Percentiles rank a stretch among this genome's conserved stretches.
Evolutionary conservation across 2,113 vertebrate genomes (phyloP).

Genomic region (Brachyistius frenatus): DNA sequence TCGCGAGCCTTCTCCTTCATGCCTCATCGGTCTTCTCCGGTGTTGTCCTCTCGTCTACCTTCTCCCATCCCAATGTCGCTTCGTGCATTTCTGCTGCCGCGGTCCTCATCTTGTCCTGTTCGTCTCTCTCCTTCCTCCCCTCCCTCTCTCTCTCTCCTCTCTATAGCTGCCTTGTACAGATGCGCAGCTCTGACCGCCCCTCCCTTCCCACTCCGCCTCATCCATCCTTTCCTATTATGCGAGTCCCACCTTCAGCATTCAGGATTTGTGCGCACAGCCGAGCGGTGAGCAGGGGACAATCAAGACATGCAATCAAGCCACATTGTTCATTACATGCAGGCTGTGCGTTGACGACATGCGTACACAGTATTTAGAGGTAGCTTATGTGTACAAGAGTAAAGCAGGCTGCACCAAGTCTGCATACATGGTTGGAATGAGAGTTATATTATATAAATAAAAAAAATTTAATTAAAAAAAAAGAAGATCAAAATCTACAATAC

Average conservation of each 20-base stretch:
- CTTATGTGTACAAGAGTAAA: too few relatives aligned
- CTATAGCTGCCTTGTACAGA: slow-evolving; percentile 65
- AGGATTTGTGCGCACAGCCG: slow-evolving; percentile 13
- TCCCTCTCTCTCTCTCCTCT: slow-evolving; percentile 3
- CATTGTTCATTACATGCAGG: background rate
- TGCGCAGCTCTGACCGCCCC: slow-evolving; percentile 67
- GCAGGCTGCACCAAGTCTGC: too few relatives aligned
- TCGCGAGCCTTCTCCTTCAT: slow-evolving; percentile 59
- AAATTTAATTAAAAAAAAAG: too few relatives aligned
- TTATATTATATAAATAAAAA: too few relatives aligned
- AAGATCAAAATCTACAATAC: too few relatives aligned
- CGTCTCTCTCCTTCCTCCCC: slow-evolving; percentile 45
- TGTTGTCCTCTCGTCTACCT: slow-evolving; percentile 29
- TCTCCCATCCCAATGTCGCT: slow-evolving; percentile 55
- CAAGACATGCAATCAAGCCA: background rate
- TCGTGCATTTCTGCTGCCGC: slow-evolving; percentile 50
- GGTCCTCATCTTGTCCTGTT: slow-evolving; percentile 73
- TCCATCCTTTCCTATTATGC: slow-evolving; percentile 38
- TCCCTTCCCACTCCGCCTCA: slow-evolving; percentile 23
- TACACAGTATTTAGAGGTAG: too few relatives aligned
- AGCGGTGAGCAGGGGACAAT: background rate
- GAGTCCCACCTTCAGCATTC: slow-evolving; percentile 32
- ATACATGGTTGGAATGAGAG: too few relatives aligned
- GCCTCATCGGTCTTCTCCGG: slow-evolving; percentile 33
- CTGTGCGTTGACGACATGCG: too few relatives aligned